Evolutionary conservation across 2,797 vertebrate species (phyloP), one percentile per base, ranked within the genome.

Genomic region (Channa striata): DNA sequence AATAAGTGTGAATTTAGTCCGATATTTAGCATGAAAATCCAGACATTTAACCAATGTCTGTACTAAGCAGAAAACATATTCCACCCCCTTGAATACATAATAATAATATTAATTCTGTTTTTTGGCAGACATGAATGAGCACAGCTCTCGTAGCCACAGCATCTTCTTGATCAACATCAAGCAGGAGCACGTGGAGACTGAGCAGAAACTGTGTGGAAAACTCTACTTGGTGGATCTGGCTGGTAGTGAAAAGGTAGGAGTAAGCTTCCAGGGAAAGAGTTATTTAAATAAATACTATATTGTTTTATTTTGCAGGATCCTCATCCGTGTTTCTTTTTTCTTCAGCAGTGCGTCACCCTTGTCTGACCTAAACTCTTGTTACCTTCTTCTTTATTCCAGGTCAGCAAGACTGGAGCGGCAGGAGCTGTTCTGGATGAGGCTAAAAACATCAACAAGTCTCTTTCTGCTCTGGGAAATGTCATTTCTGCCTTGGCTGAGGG

Each of bases 371-470:
- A 11, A 7, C 9, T 37, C 7, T 13, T 37, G 59, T 21, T 66
- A 6, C 59, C 44, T 49, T 37, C 19, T 11, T 60, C 30, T 54
- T 47, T 63, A 8, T 68, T 74, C 36, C 82, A 99, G 98, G 98
- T 99, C 93, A 98, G 98, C 94, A 99, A 99, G 94, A 99, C 98
- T 0, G 98, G 97, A 85, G 98, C 97, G 6, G 98, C 98, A 80
- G 98, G 98, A 34, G 93, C 97, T 3, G 96, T 99, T 67, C 94
- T 99, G 36, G 97, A 99, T 23, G 98, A 99, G 93, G 98, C 98
- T 65, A 99, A 99, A 95, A 99, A 99, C 88, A 99, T 99, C 92
- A 99, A 99, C 91, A 99, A 99, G 86, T 99, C 98, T 91, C 91
- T 99, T 72, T 99, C 97, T 72, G 95, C 98, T 58, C 93, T 99